Evolutionary conservation across 2,888 invertebrate genomes (phyloP).

Genomic region (Polietes domitor): DNA sequence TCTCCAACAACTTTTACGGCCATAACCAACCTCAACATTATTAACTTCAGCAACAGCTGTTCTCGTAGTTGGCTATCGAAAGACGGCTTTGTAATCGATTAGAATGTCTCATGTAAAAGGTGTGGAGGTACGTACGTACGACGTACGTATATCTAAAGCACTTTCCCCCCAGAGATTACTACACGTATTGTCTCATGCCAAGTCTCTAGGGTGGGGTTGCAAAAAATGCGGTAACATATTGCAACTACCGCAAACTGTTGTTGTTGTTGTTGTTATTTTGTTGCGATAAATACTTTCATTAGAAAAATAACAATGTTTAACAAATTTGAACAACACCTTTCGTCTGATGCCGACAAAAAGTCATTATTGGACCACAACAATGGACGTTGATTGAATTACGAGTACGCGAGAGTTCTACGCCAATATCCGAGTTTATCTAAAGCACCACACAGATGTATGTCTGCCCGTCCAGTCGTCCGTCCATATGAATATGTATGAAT

Average conservation of each 20-base stretch:
- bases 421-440: neutral
- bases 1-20: no score
- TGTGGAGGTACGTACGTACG: neutral
- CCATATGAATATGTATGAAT: neutral
- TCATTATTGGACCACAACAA: slow-evolving; percentile 11
- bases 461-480: neutral
- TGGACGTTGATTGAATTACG: slow-evolving; percentile 36
- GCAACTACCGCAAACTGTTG: slow-evolving; percentile 23
- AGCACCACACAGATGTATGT: neutral
- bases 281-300: slow-evolving; percentile 14
- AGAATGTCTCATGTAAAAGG: neutral
- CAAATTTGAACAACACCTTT: slow-evolving; percentile 32
- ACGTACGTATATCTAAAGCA: neutral
- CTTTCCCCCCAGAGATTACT: neutral
- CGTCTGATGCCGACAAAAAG: neutral
- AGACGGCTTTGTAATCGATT: neutral
- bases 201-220: neutral
- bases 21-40: no score
- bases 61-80: no score
- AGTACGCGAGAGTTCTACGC: neutral
- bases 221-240: slow-evolving; percentile 21
- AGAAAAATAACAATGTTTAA: slow-evolving; percentile 20
- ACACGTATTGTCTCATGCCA: neutral
- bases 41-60: no score
- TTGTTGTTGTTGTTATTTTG: neutral